A percentile compares a stretch with the other conserved stretches of the same genome.
Conservation (phyloP, 2,113 vertebrate species). For the Oreotrochilus melanogaster region DNA sequence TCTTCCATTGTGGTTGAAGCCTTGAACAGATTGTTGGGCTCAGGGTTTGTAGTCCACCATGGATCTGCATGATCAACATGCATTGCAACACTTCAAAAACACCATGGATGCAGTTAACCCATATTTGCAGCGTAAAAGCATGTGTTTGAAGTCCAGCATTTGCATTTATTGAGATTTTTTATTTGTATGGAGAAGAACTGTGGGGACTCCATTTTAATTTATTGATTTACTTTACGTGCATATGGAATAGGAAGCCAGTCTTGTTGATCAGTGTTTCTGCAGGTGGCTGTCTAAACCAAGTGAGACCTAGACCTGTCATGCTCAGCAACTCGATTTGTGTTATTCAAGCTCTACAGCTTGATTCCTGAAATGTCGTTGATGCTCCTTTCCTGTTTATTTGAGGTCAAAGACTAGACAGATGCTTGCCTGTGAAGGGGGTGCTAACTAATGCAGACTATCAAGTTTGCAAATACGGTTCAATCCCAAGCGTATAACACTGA, state of each 20-base stretch:
- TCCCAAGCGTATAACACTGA: slow-evolving; percentile 19
- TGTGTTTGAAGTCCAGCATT: background rate
- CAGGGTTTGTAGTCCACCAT: background rate
- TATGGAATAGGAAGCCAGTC: background rate
- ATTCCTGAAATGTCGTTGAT: slow-evolving; percentile 40
- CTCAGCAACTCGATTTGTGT: background rate
- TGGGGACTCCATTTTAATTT: slow-evolving; percentile 48
- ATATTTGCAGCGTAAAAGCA: accelerated
- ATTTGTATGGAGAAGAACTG: background rate
- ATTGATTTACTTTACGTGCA: background rate
- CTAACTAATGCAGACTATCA: slow-evolving; percentile 60
- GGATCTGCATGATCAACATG: background rate
- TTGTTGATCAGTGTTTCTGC: slow-evolving; percentile 25
- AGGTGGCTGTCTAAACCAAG: background rate
- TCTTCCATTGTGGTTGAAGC: background rate
- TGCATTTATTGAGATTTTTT: background rate
- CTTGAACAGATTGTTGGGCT: background rate
- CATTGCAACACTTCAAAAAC: background rate
- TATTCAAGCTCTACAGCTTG: background rate
- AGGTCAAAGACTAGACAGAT: slow-evolving; percentile 55
- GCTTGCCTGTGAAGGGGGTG: slow-evolving; percentile 21
- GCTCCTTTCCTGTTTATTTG: slow-evolving; percentile 29
- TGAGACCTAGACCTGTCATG: background rate
- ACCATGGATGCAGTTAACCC: background rate
- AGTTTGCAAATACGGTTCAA: slow-evolving; percentile 63